Conservation (phyloP, 2,113 vertebrate species). For the Callorhinus ursinus region DNA sequence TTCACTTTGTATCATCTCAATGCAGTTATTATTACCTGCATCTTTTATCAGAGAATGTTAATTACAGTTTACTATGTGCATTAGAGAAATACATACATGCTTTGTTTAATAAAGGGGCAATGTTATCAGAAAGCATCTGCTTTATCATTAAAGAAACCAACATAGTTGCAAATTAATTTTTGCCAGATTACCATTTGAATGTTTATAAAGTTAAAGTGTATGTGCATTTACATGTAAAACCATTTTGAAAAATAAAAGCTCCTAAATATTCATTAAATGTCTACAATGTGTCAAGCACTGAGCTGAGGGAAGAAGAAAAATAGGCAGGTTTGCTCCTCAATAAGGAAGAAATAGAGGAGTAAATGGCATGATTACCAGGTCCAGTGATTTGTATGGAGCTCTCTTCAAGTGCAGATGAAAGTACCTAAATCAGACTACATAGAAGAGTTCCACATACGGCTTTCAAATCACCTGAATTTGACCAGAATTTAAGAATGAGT, state of each 20-base stretch:
- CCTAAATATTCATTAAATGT: not conserved
- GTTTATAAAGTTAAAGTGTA: not conserved
- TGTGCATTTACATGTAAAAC: not conserved
- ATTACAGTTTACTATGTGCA: not conserved
- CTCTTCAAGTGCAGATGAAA: not conserved
- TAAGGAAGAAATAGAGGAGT: not conserved
- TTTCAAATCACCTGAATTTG: not conserved
- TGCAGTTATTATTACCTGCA: not conserved
- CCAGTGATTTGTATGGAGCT: not conserved
- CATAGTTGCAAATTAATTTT: not conserved
- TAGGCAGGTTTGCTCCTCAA: not conserved
- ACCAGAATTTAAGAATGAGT: not conserved
- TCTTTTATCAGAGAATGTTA: constrained; percentile 22
- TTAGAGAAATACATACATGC: not conserved
- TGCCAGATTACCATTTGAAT: not conserved
- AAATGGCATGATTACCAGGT: not conserved
- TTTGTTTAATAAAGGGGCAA: not conserved
- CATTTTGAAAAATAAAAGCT: not conserved
- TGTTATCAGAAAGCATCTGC: not conserved
- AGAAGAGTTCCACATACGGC: not conserved
- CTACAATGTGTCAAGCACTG: not conserved
- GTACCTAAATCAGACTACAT: not conserved
- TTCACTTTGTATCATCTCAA: not conserved
- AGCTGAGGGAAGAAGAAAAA: not conserved
- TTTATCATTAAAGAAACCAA: not conserved